Evolutionary conservation across 2,797 vertebrate genomes (phyloP), one percentile per base, ranked within the genome.

Genomic region (Paratrypauchen microcephalus): DNA sequence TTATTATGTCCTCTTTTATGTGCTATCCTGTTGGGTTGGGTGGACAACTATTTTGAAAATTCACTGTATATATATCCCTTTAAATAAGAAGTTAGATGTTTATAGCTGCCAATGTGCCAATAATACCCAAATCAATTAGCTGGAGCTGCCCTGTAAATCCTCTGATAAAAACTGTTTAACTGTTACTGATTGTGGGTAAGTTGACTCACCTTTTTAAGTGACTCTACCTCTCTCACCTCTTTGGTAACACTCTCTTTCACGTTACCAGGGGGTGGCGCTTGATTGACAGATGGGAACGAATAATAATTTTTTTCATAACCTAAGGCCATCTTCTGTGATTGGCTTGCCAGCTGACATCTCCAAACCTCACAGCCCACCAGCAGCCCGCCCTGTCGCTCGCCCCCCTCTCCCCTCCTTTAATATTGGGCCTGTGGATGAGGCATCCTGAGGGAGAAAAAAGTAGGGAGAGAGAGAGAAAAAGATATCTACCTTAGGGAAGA

Each of bases 401-500:
- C 45, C 47, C 72, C 26, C 67, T 65, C 30, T 61, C 71, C 81
- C 79, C 74, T 83, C 70, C 87, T 83, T 92, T 94, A 94, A 95
- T 94, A 95, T 94, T 89, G 90, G 92, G 93, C 92, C 91, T 92
- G 89, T 93, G 91, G 92, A 93, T 93, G 93, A 92, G 92, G 88
- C 91, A 92, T 94, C 92, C 92, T 91, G 86, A 92, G 92, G 92
- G 93, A 92, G 87, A 89, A 90, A 92, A 92, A 93, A 92, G 90
- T 92, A 83, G 87, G 83, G 90, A 88, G 86, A 87, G 83, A 87
- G 83, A 90, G 91, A 89, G 88, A 87, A 89, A 92, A 91, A 93
- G 92, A 94, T 93, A 94, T 93, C 92, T 94, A 94, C 94, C 94
- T 95, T 94, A 91, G 93, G 93, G 93, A 94, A 93, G 93, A 94